Evolutionary conservation across 1,140 invertebrate genomes (phyloP).

Genomic region (Ridgeia piscesae): DNA sequence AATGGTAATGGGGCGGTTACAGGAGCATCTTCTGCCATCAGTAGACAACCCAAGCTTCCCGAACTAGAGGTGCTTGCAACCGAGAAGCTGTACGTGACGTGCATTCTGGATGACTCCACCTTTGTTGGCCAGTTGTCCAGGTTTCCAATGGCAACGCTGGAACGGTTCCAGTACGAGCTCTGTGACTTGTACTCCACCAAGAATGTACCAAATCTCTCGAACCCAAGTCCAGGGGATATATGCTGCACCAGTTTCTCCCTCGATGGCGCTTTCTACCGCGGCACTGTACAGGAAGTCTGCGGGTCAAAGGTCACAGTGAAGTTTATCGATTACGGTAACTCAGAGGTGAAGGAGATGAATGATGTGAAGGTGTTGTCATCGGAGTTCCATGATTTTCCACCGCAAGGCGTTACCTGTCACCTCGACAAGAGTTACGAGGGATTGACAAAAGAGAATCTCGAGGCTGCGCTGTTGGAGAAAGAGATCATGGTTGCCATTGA

Average conservation of each 20-base stretch:
- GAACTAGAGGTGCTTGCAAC: background rate
- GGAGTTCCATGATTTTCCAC: slow-evolving; percentile 64
- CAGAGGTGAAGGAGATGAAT: slow-evolving; percentile 57
- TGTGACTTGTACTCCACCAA: background rate
- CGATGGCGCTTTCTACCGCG: slow-evolving; percentile 69
- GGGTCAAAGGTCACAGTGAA: slow-evolving; percentile 55
- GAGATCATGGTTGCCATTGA: background rate
- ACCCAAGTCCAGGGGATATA: background rate
- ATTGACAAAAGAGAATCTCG: slow-evolving; percentile 11
- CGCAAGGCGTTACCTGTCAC: slow-evolving; percentile 74
- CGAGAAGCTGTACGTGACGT: slow-evolving; percentile 17
- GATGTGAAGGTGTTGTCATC: slow-evolving; percentile 50
- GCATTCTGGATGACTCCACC: background rate
- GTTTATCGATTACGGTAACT: slow-evolving; percentile 77
- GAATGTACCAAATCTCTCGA: slow-evolving; percentile 7
- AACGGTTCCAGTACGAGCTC: slow-evolving; percentile 19
- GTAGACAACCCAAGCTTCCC: background rate
- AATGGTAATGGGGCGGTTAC: background rate
- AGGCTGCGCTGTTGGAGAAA: slow-evolving; percentile 10
- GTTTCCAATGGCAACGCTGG: slow-evolving; percentile 12
- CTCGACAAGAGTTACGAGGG: slow-evolving; percentile 54
- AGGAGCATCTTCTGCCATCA: background rate
- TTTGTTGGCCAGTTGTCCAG: slow-evolving; percentile 22
- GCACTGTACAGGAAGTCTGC: slow-evolving; percentile 63
- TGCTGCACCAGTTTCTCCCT: slow-evolving; percentile 71